Conservation (phyloP, 2,888 invertebrate species). For the Eugnorisma glareosa region DNA sequence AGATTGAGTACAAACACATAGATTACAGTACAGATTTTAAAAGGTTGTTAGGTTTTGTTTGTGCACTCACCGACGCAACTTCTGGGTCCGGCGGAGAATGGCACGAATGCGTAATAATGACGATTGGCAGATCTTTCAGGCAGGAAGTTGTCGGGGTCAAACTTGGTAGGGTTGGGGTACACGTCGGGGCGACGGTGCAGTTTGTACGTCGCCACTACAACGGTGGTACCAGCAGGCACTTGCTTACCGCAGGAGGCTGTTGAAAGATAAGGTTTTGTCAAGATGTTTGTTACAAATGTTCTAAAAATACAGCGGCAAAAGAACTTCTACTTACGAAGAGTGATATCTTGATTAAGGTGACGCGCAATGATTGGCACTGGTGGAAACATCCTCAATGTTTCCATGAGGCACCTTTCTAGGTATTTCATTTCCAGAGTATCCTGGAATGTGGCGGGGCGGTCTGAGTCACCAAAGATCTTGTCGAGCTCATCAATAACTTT, state of each 20-base stretch:
- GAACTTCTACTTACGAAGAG: slow-evolving; percentile 89
- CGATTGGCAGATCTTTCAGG: slow-evolving; percentile 94
- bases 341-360: slow-evolving; percentile 93
- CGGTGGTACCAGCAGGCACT: slow-evolving; percentile 93
- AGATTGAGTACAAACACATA: slow-evolving; percentile 14
- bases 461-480: slow-evolving; percentile 94
- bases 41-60: background rate
- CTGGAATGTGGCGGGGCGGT: slow-evolving; percentile 94
- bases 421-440: slow-evolving; percentile 97
- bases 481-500: slow-evolving; percentile 94
- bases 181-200: slow-evolving; percentile 93
- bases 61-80: slow-evolving; percentile 93
- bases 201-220: slow-evolving; percentile 92
- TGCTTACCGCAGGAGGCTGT: slow-evolving; percentile 92
- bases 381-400: slow-evolving; percentile 94
- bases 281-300: background rate
- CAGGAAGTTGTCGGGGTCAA: slow-evolving; percentile 96
- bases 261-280: slow-evolving; percentile 12
- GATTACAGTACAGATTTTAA: background rate
- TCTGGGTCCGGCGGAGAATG: slow-evolving; percentile 95
- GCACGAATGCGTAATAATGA: slow-evolving; percentile 95
- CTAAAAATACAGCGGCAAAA: background rate
- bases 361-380: slow-evolving; percentile 95
- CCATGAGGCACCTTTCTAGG: slow-evolving; percentile 95
- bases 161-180: slow-evolving; percentile 94